A percentile compares a stretch with the other conserved stretches of the same genome.
These are phyloP conservation scores for Haemorhous mexicanus DNA, from an alignment of 2,113 vertebrate genomes.

Conservation along the genomic window DNA sequence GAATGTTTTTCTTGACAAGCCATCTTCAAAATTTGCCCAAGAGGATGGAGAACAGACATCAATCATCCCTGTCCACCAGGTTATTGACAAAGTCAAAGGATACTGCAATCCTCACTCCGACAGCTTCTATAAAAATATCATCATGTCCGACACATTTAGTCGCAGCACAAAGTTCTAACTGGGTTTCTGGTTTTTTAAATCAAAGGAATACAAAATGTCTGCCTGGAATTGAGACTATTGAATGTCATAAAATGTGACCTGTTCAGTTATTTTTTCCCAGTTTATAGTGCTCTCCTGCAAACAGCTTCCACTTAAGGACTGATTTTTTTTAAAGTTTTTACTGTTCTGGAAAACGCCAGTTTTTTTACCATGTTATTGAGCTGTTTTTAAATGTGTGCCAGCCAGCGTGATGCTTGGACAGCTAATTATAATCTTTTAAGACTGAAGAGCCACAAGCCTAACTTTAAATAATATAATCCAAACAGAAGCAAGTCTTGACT, in stretches of 20 bases:
- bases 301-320: not conserved
- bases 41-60: constrained; percentile 84
- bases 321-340: not conserved
- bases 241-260: not conserved
- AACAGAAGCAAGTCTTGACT: not conserved
- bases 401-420: not conserved
- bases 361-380: not conserved
- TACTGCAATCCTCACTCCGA: constrained; percentile 89
- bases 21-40: constrained; percentile 78
- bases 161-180: constrained; percentile 90
- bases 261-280: not conserved
- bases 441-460: not conserved
- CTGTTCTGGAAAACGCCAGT: not conserved
- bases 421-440: constrained; percentile 7
- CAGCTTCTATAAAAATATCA: constrained; percentile 97
- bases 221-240: not conserved
- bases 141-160: constrained; percentile 89
- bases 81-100: constrained; percentile 92
- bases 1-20: constrained; percentile 77
- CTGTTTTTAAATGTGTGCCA: not conserved
- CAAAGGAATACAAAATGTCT: not conserved
- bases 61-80: constrained; percentile 91
- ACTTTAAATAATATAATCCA: not conserved
- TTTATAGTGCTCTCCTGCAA: not conserved
- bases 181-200: not conserved